A percentile compares a stretch with the other conserved stretches of the same genome.
Evolutionary conservation across 2,888 invertebrate genomes (phyloP).

Genomic region (Mellilla xanthometata): DNA sequence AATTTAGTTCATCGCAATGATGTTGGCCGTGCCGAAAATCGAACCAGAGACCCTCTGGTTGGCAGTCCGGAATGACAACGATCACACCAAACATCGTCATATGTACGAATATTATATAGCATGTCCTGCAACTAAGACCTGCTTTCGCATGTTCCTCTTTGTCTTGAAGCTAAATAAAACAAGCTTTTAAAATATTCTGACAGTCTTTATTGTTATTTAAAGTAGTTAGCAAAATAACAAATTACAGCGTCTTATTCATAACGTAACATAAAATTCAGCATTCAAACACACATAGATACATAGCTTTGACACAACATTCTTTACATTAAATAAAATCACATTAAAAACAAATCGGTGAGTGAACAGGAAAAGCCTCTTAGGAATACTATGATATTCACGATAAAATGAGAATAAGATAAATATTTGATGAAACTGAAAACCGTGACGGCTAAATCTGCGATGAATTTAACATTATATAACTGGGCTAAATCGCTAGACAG

Average conservation of each 20-base stretch:
- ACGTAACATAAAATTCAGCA: constrained; percentile 35
- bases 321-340: constrained; percentile 1
- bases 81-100: no score
- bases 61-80: no score
- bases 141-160: no score
- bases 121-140: no score
- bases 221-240: constrained; percentile 62
- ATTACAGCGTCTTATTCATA: constrained; percentile 52
- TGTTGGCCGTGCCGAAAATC: no score
- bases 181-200: constrained; percentile 37
- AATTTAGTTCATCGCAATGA: no score
- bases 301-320: constrained; percentile 4
- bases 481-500: no score
- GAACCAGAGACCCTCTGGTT: no score
- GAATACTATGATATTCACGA: constrained; percentile 26
- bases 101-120: no score
- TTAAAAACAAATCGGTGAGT: constrained; percentile 19
- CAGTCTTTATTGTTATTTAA: constrained; percentile 73
- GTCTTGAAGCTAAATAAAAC: constrained; percentile 36
- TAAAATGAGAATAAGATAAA: no score
- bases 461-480: no score
- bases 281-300: constrained; percentile 17
- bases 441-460: no score
- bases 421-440: constrained; percentile 2
- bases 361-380: constrained; percentile 29